phyloP scores from a whole-genome alignment of 2,888 invertebrate species.

The Aphodius sticticus region DNA sequence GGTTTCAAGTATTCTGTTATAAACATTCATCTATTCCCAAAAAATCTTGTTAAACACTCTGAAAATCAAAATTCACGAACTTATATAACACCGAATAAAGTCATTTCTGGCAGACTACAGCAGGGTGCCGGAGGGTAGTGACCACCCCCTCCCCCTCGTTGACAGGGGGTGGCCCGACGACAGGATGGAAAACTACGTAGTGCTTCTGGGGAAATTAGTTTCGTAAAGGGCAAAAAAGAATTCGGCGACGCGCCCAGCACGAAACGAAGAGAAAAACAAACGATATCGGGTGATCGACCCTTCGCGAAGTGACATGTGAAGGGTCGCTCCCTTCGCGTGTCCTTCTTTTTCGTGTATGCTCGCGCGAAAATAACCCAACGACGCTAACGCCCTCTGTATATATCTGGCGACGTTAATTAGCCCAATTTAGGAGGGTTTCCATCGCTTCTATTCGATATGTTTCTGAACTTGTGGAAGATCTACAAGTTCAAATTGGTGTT shows the following conservation, averaged over 20 bases:
- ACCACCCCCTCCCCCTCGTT: not conserved
- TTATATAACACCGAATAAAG: too few relatives aligned
- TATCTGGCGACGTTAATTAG: not conserved
- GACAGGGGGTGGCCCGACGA: not conserved
- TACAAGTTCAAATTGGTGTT: too few relatives aligned
- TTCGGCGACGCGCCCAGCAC: slow-evolving; percentile 7
- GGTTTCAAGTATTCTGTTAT: too few relatives aligned
- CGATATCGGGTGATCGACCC: slow-evolving; percentile 4
- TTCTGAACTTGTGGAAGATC: not conserved
- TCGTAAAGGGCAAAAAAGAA: slow-evolving; percentile 12
- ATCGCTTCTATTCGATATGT: not conserved
- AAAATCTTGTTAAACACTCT: too few relatives aligned
- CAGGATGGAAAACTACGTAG: slow-evolving; percentile 28
- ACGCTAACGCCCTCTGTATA: not conserved
- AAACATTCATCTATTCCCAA: too few relatives aligned
- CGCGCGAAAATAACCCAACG: not conserved
- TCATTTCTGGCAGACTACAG: not conserved
- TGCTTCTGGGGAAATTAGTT: slow-evolving; percentile 22
- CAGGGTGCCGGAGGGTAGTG: not conserved
- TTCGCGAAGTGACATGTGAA: not conserved
- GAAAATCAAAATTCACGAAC: too few relatives aligned
- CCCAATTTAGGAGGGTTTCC: not conserved
- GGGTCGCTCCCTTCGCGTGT: not conserved
- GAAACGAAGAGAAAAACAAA: not conserved
- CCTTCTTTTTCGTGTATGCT: not conserved